These are phyloP conservation scores for Diplodus puntazzo DNA, from an alignment of 2,797 vertebrate genomes.

Conservation along the genomic window DNA sequence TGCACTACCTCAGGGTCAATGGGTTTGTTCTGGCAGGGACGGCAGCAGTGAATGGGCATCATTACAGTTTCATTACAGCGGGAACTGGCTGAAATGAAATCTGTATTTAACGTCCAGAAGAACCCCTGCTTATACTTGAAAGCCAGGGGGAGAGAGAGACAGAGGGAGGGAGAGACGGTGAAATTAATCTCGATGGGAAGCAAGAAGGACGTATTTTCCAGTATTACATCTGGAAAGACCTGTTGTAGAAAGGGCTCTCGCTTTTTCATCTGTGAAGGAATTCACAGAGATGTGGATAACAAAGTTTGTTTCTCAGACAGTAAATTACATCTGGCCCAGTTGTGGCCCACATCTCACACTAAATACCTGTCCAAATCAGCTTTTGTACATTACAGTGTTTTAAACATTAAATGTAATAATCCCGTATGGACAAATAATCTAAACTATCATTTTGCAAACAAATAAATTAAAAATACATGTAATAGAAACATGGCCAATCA, in stretches of 20 bases:
- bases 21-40: constrained; percentile 73
- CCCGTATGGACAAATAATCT: no score
- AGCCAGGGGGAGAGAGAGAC: neutral
- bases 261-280: constrained; percentile 18
- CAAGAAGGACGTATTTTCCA: constrained; percentile 30
- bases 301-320: neutral
- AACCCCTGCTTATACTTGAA: constrained; percentile 41
- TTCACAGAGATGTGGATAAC: neutral
- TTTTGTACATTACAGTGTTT: no score
- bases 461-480: no score
- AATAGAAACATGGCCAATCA: no score
- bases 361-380: no score
- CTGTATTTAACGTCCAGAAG: constrained; percentile 58
- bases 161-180: neutral
- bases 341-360: neutral
- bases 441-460: no score
- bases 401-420: no score
- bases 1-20: constrained; percentile 67
- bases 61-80: constrained; percentile 72
- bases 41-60: constrained; percentile 59
- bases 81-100: constrained; percentile 65
- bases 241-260: neutral
- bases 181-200: constrained; percentile 27
- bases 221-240: constrained; percentile 40
- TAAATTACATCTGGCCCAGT: neutral